A percentile compares a stretch with the other conserved stretches of the same genome.
Conservation (phyloP, 2,888 invertebrate species). For the Ormyrus labotus region DNA sequence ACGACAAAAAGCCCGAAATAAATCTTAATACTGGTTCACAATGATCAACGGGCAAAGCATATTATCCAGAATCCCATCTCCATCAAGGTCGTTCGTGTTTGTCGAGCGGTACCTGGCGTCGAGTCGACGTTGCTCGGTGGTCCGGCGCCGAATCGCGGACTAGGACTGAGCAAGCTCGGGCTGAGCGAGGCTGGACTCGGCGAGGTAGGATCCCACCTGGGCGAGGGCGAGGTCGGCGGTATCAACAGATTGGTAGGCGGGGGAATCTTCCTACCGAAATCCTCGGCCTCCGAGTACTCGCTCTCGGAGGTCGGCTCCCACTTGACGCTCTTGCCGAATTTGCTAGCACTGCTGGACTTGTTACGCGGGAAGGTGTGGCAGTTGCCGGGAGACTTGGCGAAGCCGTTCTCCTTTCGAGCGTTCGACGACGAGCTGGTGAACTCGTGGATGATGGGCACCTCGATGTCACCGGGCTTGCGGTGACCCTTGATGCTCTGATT, state of each 20-base stretch:
- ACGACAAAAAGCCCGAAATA: not conserved
- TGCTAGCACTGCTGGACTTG: slow-evolving; percentile 32
- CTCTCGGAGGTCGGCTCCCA: slow-evolving; percentile 82
- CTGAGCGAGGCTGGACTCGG: slow-evolving; percentile 79
- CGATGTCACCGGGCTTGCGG: slow-evolving; percentile 79
- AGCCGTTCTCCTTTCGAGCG: slow-evolving; percentile 68
- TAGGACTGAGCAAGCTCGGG: slow-evolving; percentile 79
- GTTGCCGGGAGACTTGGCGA: slow-evolving; percentile 60
- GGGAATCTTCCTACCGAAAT: slow-evolving; percentile 74
- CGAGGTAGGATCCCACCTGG: slow-evolving; percentile 75
- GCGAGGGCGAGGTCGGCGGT: slow-evolving; percentile 69
- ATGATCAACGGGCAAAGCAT: not conserved
- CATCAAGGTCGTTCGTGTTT: slow-evolving; percentile 49
- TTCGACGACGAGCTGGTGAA: slow-evolving; percentile 71
- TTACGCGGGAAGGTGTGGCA: slow-evolving; percentile 48
- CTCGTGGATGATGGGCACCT: slow-evolving; percentile 84
- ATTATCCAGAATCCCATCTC: not conserved
- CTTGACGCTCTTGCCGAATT: slow-evolving; percentile 76
- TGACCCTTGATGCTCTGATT: slow-evolving; percentile 74
- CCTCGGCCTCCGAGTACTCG: slow-evolving; percentile 80
- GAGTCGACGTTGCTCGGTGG: slow-evolving; percentile 73
- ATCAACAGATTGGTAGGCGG: slow-evolving; percentile 68
- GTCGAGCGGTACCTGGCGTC: slow-evolving; percentile 68
- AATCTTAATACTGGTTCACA: not conserved
- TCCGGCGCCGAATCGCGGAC: slow-evolving; percentile 76